These are phyloP conservation scores for Potamilus streckersoni DNA, from an alignment of 1,140 invertebrate genomes.

Conservation along the genomic window DNA sequence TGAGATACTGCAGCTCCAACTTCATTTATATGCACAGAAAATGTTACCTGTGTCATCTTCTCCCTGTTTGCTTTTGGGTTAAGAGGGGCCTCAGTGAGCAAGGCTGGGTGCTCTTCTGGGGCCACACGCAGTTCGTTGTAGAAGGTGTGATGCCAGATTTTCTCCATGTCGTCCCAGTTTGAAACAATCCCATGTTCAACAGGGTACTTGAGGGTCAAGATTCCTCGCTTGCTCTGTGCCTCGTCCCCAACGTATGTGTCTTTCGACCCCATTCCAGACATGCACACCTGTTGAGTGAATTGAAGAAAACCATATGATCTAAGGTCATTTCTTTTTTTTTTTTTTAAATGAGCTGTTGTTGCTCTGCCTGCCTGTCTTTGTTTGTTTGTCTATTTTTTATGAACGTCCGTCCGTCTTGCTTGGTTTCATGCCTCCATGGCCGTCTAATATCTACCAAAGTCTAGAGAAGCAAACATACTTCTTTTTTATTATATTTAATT, in stretches of 20 bases:
- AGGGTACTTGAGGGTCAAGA: slow-evolving; percentile 69
- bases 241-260: slow-evolving; percentile 69
- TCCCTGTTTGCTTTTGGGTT: too few relatives aligned
- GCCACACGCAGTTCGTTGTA: slow-evolving; percentile 82
- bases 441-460: too few relatives aligned
- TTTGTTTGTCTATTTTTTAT: too few relatives aligned
- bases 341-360: background rate
- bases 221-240: slow-evolving; percentile 78
- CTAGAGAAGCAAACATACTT: too few relatives aligned
- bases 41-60: too few relatives aligned
- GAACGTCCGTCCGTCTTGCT: too few relatives aligned
- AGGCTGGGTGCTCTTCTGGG: slow-evolving; percentile 61
- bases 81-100: too few relatives aligned
- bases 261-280: slow-evolving; percentile 68
- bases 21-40: too few relatives aligned
- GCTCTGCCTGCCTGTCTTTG: too few relatives aligned
- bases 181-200: slow-evolving; percentile 73
- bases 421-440: too few relatives aligned
- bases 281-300: slow-evolving; percentile 5
- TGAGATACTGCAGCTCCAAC: too few relatives aligned
- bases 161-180: slow-evolving; percentile 90
- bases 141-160: slow-evolving; percentile 81
- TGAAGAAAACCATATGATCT: background rate
- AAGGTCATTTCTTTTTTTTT: background rate
- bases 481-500: too few relatives aligned